Base-by-base conservation (phyloP, 2,113 vertebrate genomes). In the Oxygymnocypris stewartii region DNA sequence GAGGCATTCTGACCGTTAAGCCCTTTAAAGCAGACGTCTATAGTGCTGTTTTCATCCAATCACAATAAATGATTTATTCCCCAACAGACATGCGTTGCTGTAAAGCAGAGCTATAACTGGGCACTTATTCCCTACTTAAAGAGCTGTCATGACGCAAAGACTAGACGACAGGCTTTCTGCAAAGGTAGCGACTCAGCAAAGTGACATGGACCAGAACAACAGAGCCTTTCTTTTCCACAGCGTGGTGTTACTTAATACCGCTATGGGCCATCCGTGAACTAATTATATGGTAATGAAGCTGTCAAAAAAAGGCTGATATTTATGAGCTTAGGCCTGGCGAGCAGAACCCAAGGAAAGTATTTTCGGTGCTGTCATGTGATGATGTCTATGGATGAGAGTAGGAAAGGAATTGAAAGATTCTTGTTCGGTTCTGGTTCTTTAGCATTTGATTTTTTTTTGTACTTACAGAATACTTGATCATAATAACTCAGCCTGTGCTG, bases 51-150 rank as follows among this genome's bases (percentile, higher is more conserved):
- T 88, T 87, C 57, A 77, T 78, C 75, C 86, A 51, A 65, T 90
- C 82, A 80, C 59, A 28, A 88, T 90, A 81, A 88, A 88, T 87
- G 79, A 88, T 90, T 90, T 86, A 90, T 90, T 86, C 76, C 83
- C 83, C 87, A 79, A 80, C 85, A 85, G 87, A 90, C 82, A 82
- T 54, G 79, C 73, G 23, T n/a, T 79, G 84, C 82, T 90, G 85
- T 85, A 87, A 88, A 88, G 79, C 87, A 63, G 82, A 65, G 78
- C 65, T 82, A 83, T 79, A 90, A 84, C 83, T 18, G 85, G 87
- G 65, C 79, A 85, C 86, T 88, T 88, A 85, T 85, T 83, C 61
- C 79, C 80, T 79, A 57, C 61, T 87, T 84, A 84, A 79, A 23
- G 71, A 54, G 76, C 63, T 82, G 76, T 73, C 74, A 76, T 87